Evolutionary conservation across 2,888 invertebrate species (phyloP), one percentile per base, ranked within the genome.

Genomic region (Drosophila lutescens): DNA sequence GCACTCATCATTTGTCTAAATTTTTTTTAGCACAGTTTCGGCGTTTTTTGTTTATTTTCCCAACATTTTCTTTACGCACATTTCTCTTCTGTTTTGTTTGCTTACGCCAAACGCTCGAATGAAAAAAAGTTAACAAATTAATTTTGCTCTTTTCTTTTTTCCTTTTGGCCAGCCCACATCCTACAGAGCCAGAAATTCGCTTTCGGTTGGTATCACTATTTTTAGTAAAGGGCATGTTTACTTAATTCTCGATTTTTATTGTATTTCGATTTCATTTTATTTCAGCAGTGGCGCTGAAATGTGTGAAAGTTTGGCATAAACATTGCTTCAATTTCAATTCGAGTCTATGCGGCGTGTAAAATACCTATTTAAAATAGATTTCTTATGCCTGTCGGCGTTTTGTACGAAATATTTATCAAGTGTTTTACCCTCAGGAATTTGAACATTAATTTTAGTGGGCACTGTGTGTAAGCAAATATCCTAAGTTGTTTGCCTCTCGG

Each of bases 1-100:
- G 80, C 88, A 77, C 84, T 89, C 88, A 85, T 89, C 89, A 89
- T 88, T 88, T 89, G 89, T 89, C 89, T 73, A 74, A 53, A 65
- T 76, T 76, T 76, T 73, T 61, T 74, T 74, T 76, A 58, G 58
- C 53, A 54, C 57, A 67, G 30, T 74, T 60, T 49, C 43, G 46
- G 15, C 15, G 46, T 57, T 67, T 76, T 83, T 76, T 88, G 82
- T 85, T 87, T 87, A 89, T 89, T 75, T 89, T 87, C 36, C 46
- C 65, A 55, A 62, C 65, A 69, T 84, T 74, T 80, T 72, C 60
- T 50, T 17, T 72, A 55, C 66, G 70, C 74, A 76, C 58, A 76
- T 69, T 74, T 74, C 50, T 58, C 54, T 55, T 58, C 41, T 51
- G 47, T 57, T 84, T 74, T 85, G 72, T 87, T 83, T 83, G 71